Base-by-base conservation (phyloP, 2,888 invertebrate genomes). In the Acanthosoma haemorrhoidale region DNA sequence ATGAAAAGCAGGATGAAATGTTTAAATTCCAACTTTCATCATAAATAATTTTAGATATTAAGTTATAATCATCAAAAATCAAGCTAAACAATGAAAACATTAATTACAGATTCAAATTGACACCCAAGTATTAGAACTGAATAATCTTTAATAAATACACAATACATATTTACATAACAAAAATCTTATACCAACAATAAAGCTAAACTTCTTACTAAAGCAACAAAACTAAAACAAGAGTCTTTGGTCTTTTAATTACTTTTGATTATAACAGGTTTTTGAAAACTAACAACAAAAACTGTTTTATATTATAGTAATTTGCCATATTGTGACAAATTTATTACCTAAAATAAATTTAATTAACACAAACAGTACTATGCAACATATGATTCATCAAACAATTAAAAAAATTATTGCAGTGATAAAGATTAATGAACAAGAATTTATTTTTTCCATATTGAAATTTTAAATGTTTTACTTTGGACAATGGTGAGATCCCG, bases 221-320 rank as follows among this genome's bases (percentile, higher is more conserved):
- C 51, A 51, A 51, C 51, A 51, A 51, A 25, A 25, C 25, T n/a
- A 25, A 51, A 32, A 51, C 51, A 51, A 51, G n/a, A n/a, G 25
- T 51, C 51, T 51, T 51, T 51, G 51, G 51, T 51, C 51, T 51
- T 51, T 51, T 51, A n/a, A n/a, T n/a, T n/a, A 51, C 25, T 51
- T 51, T 51, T 51, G 51, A 51, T 51, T 51, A 51, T 51, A 51
- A 51, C 25, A 51, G 25, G 21, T 43, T 21, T 21, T 21, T 8
- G 3, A 43, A 43, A 43, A 43, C 2, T 18, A 18, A 43, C 13
- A 43, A 21, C 15, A 43, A 43, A 43, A 9, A 43, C 9, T 21
- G n/a, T 21, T 21, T 43, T 13, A 9, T 21, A 11, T 11, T 21
- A 43, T 43, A 18, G 18, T 2, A 11, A 43, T n/a, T 21, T 43